A percentile compares a stretch with the other conserved stretches of the same genome.
Conservation (phyloP, 92 coral and sea anemone genomes). For the Chrysogorgia sp. region DNA sequence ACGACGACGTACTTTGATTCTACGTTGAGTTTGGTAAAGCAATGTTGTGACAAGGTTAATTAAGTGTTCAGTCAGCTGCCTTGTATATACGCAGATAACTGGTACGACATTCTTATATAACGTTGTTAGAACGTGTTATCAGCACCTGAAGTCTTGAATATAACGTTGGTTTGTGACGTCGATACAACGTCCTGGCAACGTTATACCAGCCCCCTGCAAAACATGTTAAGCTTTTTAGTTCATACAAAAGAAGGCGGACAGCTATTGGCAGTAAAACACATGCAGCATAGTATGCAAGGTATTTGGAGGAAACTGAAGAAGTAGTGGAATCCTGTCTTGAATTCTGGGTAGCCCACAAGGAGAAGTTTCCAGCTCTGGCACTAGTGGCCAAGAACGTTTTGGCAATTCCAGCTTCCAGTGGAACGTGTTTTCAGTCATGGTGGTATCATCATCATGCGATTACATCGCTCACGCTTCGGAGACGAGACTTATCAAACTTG, state of each 20-base stretch:
- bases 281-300: constrained; percentile 1
- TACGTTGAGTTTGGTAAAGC: too few relatives aligned
- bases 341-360: constrained; percentile 2
- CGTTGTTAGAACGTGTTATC: too few relatives aligned
- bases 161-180: too few relatives aligned
- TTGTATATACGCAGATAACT: too few relatives aligned
- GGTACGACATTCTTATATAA: too few relatives aligned
- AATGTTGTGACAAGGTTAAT: too few relatives aligned
- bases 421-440: constrained; percentile 27
- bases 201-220: constrained; percentile 4
- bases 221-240: not conserved
- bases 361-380: not conserved
- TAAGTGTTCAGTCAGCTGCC: too few relatives aligned
- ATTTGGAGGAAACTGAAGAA: too few relatives aligned
- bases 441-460: constrained; percentile 27
- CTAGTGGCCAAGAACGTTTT: not conserved
- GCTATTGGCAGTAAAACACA: not conserved
- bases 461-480: constrained; percentile 23
- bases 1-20: too few relatives aligned
- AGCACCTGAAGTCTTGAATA: too few relatives aligned
- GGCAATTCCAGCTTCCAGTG: constrained; percentile 14
- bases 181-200: too few relatives aligned
- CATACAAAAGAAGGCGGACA: not conserved
- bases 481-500: constrained; percentile 11
- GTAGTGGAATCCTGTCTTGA: constrained; percentile 1